phyloP scores from a whole-genome alignment of 2,797 vertebrate species.

The Adrianichthys oophorus region DNA sequence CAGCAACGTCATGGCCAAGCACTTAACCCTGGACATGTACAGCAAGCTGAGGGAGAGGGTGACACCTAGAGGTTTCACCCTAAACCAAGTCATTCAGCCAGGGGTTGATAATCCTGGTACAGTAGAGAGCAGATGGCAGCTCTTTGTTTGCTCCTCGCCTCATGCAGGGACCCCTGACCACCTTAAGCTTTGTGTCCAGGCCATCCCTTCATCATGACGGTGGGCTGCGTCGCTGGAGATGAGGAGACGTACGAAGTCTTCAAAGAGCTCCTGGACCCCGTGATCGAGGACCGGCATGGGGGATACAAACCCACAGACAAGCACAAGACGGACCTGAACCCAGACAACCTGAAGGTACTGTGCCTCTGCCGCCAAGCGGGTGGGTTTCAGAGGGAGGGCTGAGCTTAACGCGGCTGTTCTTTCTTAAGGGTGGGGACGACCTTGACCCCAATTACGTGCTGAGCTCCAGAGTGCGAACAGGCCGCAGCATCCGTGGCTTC shows the following conservation, averaged over 20 bases:
- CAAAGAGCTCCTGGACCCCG: constrained; percentile 86
- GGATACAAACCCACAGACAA: constrained; percentile 91
- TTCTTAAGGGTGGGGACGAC: constrained; percentile 90
- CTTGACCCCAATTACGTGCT: constrained; percentile 94
- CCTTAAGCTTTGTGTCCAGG: constrained; percentile 70
- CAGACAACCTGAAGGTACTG: constrained; percentile 76
- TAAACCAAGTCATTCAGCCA: constrained; percentile 79
- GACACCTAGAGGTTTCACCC: constrained; percentile 78
- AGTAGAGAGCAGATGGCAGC: constrained; percentile 41
- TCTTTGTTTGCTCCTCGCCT: neutral
- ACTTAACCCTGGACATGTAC: constrained; percentile 71
- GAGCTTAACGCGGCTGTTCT: neutral
- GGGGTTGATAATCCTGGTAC: constrained; percentile 87
- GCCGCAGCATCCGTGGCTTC: constrained; percentile 91
- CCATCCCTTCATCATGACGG: constrained; percentile 95
- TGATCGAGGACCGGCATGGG: constrained; percentile 92
- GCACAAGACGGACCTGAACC: constrained; percentile 93
- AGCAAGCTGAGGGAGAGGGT: constrained; percentile 64
- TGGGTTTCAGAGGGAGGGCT: neutral
- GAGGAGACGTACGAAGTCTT: constrained; percentile 92
- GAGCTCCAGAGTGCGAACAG: constrained; percentile 93
- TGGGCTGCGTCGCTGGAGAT: constrained; percentile 92
- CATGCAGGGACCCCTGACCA: neutral
- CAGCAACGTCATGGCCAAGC: constrained; percentile 81
- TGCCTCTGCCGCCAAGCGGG: neutral